A percentile compares a stretch with the other conserved stretches of the same genome.
Evolutionary conservation across 2,797 vertebrate genomes (phyloP).

Genomic region (Alosa sapidissima): DNA sequence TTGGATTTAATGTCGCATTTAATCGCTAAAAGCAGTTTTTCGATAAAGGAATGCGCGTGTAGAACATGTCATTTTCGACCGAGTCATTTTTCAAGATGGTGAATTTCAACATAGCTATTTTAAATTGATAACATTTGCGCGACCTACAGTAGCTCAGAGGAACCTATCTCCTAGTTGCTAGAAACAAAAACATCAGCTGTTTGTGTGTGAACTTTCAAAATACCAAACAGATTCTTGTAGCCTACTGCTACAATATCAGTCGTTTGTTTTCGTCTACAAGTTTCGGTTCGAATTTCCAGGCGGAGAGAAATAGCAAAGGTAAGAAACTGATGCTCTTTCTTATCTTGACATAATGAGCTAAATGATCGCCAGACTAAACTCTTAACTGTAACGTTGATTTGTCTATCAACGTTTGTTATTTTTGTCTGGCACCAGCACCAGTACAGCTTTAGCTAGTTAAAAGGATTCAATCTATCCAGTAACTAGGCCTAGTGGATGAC

Average conservation of each 20-base stretch:
- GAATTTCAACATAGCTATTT: conserved; percentile 47
- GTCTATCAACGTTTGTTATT: not conserved
- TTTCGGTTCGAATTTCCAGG: not conserved
- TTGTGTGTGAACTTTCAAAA: not conserved
- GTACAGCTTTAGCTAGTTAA: not conserved
- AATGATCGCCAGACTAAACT: not conserved
- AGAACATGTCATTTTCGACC: conserved; percentile 69
- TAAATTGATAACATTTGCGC: not conserved
- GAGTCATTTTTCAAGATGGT: conserved; percentile 62
- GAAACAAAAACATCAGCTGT: conserved; percentile 15
- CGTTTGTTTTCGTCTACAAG: not conserved
- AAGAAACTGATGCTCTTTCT: not conserved
- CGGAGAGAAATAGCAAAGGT: not conserved
- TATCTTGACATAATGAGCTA: not conserved
- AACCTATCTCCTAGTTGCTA: not conserved
- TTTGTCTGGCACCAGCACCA: too few relatives aligned
- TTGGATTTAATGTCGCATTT: conserved; percentile 72
- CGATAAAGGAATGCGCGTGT: conserved; percentile 65
- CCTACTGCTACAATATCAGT: not conserved
- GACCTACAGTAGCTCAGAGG: not conserved
- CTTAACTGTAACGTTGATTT: not conserved
- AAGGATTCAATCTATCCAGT: not conserved
- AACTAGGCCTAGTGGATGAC: not conserved
- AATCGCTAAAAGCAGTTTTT: conserved; percentile 70
- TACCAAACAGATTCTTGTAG: not conserved